phyloP scores from a whole-genome alignment of 2,797 vertebrate species.

The Phataginus tricuspis region DNA sequence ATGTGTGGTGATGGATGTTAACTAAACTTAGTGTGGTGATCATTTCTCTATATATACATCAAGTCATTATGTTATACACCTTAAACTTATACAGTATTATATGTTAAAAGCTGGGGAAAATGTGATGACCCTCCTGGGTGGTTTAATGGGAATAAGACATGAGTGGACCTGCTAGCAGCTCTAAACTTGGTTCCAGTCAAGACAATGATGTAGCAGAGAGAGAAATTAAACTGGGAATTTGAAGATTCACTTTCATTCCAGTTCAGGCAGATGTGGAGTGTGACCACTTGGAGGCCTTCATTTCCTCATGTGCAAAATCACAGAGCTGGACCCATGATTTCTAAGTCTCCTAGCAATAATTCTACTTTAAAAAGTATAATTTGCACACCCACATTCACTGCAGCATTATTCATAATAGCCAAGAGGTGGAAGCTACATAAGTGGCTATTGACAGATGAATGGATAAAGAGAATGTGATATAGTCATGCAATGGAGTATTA shows the following conservation, averaged over 20 bases:
- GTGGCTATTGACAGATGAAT: neutral
- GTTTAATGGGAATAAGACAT: neutral
- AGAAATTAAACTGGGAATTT: neutral
- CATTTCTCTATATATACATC: too few species aligned
- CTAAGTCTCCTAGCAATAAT: neutral
- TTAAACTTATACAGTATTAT: neutral
- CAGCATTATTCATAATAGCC: neutral
- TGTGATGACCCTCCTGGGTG: neutral
- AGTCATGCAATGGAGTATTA: neutral
- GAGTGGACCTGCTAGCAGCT: neutral
- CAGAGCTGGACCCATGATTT: neutral
- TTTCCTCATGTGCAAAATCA: neutral
- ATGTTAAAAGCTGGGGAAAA: neutral
- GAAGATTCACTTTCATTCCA: neutral
- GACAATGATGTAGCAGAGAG: neutral
- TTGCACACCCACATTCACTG: too few species aligned
- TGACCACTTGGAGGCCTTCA: neutral
- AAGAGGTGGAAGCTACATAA: neutral
- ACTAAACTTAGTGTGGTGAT: neutral
- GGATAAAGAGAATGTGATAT: neutral
- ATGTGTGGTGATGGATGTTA: neutral
- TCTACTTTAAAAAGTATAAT: neutral
- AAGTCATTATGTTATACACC: neutral
- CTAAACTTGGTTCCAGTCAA: neutral
- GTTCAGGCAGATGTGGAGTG: neutral